A percentile compares a stretch with the other conserved stretches of the same genome.
Evolutionary conservation across 2,113 vertebrate genomes (phyloP).

Genomic region (Mastomys coucha): DNA sequence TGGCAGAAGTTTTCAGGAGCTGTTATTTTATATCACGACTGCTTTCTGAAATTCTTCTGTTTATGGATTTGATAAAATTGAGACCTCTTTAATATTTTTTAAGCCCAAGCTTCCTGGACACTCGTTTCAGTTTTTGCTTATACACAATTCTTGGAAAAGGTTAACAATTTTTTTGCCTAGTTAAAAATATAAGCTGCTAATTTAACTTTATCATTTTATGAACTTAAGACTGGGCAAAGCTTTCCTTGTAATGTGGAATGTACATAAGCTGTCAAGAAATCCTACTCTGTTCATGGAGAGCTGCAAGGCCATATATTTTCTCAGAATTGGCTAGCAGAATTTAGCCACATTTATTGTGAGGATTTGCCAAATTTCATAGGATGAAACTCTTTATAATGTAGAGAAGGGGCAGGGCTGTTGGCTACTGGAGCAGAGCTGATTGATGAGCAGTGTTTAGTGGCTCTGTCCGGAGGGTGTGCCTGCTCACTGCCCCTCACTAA

Average conservation of each 20-base stretch:
- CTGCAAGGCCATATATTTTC: background rate
- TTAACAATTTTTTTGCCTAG: background rate
- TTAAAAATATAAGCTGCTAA: background rate
- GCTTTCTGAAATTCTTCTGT: background rate
- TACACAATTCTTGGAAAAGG: background rate
- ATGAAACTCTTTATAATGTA: background rate
- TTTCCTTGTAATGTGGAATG: background rate
- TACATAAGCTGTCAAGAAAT: background rate
- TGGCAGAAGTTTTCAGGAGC: background rate
- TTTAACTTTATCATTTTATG: constrained; percentile 35
- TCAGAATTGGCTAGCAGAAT: background rate
- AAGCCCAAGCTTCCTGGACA: background rate
- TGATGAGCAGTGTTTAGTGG: background rate
- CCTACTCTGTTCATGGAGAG: background rate
- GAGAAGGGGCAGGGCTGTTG: background rate
- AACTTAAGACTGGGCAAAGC: constrained; percentile 25
- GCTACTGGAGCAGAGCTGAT: background rate
- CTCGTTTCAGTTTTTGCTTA: background rate
- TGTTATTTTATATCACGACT: background rate
- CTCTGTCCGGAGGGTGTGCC: background rate
- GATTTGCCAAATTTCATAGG: background rate
- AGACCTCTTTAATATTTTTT: background rate
- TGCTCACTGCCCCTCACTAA: background rate
- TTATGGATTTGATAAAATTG: background rate
- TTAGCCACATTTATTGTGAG: background rate